A percentile compares a stretch with the other conserved stretches of the same genome.
Evolutionary conservation across 1,140 invertebrate species (phyloP).

Genomic region (Leptestheria dahalacensis): DNA sequence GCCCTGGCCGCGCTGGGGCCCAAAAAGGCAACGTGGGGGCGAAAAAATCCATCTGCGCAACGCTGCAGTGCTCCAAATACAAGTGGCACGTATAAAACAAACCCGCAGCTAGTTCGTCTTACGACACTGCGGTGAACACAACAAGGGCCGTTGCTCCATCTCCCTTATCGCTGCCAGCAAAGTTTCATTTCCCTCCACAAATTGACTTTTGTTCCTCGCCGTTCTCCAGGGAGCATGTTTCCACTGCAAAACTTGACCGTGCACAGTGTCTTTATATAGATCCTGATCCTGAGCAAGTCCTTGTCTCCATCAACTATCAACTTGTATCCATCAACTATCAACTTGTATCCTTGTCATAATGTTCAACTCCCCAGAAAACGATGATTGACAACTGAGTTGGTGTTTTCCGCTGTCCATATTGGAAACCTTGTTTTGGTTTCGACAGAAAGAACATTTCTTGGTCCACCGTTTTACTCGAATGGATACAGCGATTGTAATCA

Average conservation of each 20-base stretch:
- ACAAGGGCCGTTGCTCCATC: not conserved
- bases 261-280: no score
- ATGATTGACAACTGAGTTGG: no score
- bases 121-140: not conserved
- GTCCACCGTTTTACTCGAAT: not conserved
- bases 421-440: not conserved
- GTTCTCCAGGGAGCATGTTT: no score
- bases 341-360: no score
- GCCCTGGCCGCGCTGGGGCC: not conserved
- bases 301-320: no score
- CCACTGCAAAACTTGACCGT: no score
- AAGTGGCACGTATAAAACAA: not conserved
- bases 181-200: no score
- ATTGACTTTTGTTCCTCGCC: no score
- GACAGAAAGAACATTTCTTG: not conserved
- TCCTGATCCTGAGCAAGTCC: no score
- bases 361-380: no score
- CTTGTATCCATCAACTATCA: no score
- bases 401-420: not conserved
- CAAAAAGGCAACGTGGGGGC: not conserved
- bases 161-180: not conserved
- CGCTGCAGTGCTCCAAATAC: not conserved
- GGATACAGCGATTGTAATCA: not conserved
- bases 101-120: not conserved
- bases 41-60: not conserved